Evolutionary conservation across 2,888 invertebrate genomes (phyloP).

Genomic region (Scaeva pyrastri): DNA sequence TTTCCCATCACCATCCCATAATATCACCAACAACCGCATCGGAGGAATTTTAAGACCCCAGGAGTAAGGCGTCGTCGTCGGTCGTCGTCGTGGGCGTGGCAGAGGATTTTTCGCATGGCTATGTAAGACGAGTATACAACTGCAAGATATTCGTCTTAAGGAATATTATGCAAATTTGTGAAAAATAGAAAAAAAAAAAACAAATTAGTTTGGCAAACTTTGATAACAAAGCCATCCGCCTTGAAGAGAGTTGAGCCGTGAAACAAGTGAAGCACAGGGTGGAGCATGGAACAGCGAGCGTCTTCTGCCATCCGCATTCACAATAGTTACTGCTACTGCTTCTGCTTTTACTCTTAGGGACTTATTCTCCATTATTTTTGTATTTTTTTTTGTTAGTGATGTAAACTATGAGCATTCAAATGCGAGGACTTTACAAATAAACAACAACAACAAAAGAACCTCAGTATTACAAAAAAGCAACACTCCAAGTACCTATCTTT

Average conservation of each 20-base stretch:
- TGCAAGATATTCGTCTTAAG: slow-evolving; percentile 68
- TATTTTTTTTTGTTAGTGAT: neutral
- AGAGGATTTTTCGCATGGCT: slow-evolving; percentile 17
- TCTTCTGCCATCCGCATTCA: slow-evolving; percentile 45
- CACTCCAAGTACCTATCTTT: slow-evolving; percentile 19
- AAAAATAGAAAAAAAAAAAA: slow-evolving; percentile 74
- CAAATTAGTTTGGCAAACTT: slow-evolving; percentile 75
- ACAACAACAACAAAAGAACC: slow-evolving; percentile 2
- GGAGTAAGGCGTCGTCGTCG: too few relatives aligned
- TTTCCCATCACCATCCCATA: neutral
- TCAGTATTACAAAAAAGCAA: slow-evolving; percentile 19
- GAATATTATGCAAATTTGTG: slow-evolving; percentile 72
- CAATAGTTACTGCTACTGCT: slow-evolving; percentile 27
- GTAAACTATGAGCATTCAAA: slow-evolving; percentile 24
- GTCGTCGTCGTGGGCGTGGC: too few relatives aligned
- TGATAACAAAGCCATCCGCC: slow-evolving; percentile 74
- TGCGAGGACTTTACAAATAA: slow-evolving; percentile 3
- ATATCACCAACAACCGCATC: neutral
- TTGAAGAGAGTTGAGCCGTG: slow-evolving; percentile 41
- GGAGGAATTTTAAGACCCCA: slow-evolving; percentile 58
- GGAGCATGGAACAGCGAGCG: too few relatives aligned
- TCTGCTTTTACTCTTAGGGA: neutral
- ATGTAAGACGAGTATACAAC: neutral
- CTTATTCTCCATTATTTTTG: too few relatives aligned
- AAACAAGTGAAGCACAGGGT: slow-evolving; percentile 32